These are phyloP conservation scores for Tapirus indicus DNA, from an alignment of 2,797 vertebrate species.

Conservation along the genomic window DNA sequence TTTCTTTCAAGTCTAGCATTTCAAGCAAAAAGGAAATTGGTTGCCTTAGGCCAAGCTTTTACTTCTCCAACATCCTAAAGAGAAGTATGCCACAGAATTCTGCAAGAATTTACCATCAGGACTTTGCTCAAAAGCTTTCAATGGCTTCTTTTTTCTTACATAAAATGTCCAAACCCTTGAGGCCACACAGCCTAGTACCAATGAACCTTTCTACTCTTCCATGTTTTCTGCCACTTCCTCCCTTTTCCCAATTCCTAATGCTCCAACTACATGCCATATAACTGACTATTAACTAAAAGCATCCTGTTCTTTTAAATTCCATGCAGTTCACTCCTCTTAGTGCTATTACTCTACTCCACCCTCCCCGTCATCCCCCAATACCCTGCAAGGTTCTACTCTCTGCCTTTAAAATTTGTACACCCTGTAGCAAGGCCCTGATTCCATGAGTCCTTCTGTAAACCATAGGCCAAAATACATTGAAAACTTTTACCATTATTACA, in stretches of 20 bases:
- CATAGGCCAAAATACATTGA: background rate
- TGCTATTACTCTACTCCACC: background rate
- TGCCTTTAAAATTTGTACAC: background rate
- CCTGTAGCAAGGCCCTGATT: background rate
- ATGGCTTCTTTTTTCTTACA: background rate
- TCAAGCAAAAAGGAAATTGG: slow-evolving; percentile 54
- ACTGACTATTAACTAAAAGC: background rate
- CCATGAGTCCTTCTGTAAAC: background rate
- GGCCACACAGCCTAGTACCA: background rate
- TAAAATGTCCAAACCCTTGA: background rate
- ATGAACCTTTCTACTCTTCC: background rate
- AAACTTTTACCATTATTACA: background rate
- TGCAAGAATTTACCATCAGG: background rate
- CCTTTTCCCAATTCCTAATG: background rate
- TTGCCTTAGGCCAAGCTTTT: slow-evolving; percentile 38
- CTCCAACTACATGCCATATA: background rate
- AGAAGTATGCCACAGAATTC: background rate
- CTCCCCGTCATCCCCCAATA: background rate
- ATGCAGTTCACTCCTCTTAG: background rate
- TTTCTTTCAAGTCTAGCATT: slow-evolving; percentile 58
- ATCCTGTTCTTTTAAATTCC: background rate
- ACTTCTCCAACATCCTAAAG: background rate
- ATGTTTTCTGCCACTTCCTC: background rate
- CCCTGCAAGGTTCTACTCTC: background rate
- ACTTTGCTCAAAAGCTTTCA: slow-evolving; percentile 19